Evolutionary conservation across 1,140 invertebrate species (phyloP), one percentile per base, ranked within the genome.

Genomic region (Holcopasites calliopsidis): DNA sequence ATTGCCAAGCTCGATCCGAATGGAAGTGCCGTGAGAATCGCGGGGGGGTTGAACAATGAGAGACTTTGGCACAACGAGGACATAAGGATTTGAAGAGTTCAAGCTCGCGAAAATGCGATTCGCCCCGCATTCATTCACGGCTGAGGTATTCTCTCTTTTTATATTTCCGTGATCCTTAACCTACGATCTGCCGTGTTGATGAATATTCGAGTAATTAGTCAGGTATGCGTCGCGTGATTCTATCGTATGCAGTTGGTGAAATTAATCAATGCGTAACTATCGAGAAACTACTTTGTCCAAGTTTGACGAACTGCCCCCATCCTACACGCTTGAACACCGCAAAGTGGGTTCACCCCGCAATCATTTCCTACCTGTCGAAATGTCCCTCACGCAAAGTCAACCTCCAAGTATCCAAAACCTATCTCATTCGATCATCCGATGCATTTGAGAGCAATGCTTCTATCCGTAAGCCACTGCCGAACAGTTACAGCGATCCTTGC

Each of bases 1-100:
- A 74, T 74, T 44, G 50, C 71, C 71, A 66, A 74, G 62, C 61
- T 74, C 61, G 71, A 57, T 66, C 61, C 13, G 21, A 66, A 66
- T 66, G 40, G 50, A 28, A 57, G 40, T 21, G 61, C 31, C 49
- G 71, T n/a, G 61, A 74, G 11, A 66, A 55, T 66, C 40, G 38
- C 33, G 31, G 40, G n/a, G n/a, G 66, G 49, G 6, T 16, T 0
- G 4, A 26, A 66, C 61, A 66, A 66, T 55, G 3, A 3, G 16
- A 1, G 28, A 16, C 62, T 55, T 74, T 74, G 50, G 55, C 13
- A 50, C 28, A 26, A 1, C 28, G 35, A n/a, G 38, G 55, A 70
- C 65, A 66, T 74, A 55, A 74, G 61, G 38, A 74, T 66, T 66
- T 55, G 21, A 50, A 35, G 38, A 74, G 62, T 55, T 38, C 21